Conservation (phyloP, 2,797 vertebrate species). For the Hirundo rustica region DNA sequence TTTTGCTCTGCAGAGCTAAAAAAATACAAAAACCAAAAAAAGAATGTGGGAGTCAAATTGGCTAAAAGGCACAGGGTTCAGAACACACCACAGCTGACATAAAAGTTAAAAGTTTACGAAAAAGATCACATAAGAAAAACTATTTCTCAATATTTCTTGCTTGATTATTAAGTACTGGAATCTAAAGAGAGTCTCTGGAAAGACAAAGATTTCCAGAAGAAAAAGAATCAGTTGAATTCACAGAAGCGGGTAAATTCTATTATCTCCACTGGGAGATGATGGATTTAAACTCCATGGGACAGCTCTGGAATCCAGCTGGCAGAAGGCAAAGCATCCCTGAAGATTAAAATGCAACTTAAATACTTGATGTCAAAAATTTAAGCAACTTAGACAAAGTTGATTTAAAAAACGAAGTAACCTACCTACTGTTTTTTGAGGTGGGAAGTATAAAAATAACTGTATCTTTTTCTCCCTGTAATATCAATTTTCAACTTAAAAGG, state of each 20-base stretch:
- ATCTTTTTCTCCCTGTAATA: not conserved
- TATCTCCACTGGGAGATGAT: not conserved
- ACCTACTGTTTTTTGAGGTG: not conserved
- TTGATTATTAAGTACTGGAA: not conserved
- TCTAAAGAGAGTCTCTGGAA: not conserved
- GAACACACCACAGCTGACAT: not conserved
- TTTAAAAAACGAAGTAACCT: not conserved
- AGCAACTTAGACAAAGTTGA: not conserved
- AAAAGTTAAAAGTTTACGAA: not conserved
- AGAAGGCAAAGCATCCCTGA: not conserved
- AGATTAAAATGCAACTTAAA: not conserved
- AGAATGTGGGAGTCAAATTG: fast-evolving
- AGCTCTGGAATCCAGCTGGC: not conserved
- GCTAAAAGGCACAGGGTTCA: not conserved
- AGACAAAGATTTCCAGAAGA: not conserved
- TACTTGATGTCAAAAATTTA: not conserved
- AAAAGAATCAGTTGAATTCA: not conserved
- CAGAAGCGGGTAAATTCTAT: not conserved
- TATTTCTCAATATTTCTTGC: not conserved
- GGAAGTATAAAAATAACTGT: not conserved
- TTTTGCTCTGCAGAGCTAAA: not conserved
- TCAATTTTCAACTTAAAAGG: not conserved
- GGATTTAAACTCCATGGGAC: not conserved
- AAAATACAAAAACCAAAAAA: no score
- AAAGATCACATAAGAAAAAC: not conserved